These are phyloP conservation scores for Halotydeus destructor DNA, from an alignment of 1,140 invertebrate species.

Conservation along the genomic window DNA sequence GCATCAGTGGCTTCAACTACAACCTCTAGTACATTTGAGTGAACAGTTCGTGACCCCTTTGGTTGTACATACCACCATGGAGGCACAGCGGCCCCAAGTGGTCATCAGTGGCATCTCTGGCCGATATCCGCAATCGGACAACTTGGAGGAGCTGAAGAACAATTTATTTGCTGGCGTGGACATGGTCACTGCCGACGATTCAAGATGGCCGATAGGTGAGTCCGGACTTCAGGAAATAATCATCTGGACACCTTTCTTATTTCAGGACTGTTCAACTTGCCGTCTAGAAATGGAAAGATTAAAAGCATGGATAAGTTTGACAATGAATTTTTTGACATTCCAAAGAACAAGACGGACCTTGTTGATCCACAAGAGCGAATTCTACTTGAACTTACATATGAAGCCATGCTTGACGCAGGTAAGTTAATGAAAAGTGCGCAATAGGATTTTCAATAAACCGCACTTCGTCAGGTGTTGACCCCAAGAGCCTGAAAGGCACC, in stretches of 20 bases:
- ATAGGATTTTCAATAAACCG: too few relatives aligned
- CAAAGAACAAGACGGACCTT: constrained; percentile 65
- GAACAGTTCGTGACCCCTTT: too few relatives aligned
- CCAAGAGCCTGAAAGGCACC: constrained; percentile 26
- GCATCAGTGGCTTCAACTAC: too few relatives aligned
- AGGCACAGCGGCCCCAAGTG: too few relatives aligned
- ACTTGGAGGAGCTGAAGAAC: constrained; percentile 67
- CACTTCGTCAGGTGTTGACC: constrained; percentile 18
- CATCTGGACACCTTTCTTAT: background rate
- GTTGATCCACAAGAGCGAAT: constrained; percentile 66
- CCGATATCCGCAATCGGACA: constrained; percentile 62
- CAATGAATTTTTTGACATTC: constrained; percentile 72
- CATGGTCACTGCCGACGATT: constrained; percentile 29
- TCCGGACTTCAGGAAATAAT: too few relatives aligned
- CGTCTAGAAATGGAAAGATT: constrained; percentile 3
- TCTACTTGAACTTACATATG: constrained; percentile 71
- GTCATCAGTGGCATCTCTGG: constrained; percentile 73
- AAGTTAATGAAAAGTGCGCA: constrained; percentile 27
- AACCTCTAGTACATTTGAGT: too few relatives aligned
- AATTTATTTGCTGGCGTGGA: constrained; percentile 62
- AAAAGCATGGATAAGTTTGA: constrained; percentile 57
- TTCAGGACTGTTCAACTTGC: background rate
- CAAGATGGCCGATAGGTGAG: constrained; percentile 20
- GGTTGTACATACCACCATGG: too few relatives aligned
- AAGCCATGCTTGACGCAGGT: constrained; percentile 84